Conservation (phyloP, 37 sponge, comb jelly and placozoan genomes). For the Spongia lamella region DNA sequence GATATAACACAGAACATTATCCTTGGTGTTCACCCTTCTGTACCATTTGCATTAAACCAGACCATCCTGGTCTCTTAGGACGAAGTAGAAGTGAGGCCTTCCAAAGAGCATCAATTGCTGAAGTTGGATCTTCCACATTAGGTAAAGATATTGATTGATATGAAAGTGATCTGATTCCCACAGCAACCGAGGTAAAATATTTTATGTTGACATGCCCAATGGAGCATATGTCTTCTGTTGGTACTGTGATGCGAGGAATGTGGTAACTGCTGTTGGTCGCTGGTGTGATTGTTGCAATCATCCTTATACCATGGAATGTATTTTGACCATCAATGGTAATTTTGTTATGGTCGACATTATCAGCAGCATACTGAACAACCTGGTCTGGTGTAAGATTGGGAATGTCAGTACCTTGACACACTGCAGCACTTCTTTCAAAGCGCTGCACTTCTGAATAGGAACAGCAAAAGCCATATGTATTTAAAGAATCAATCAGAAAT, state of each 20-base stretch:
- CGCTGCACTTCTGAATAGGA: constrained; percentile 14
- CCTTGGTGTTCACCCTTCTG: constrained; percentile 9
- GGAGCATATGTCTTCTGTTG: neutral
- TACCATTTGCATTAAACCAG: constrained; percentile 24
- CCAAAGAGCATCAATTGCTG: neutral
- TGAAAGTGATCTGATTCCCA: neutral
- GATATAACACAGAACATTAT: too few relatives aligned
- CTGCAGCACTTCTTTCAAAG: constrained; percentile 24
- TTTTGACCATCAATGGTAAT: constrained; percentile 23
- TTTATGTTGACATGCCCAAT: constrained; percentile 9
- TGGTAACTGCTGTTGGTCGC: constrained; percentile 11
- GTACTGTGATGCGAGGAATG: constrained; percentile 15
- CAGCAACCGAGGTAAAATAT: neutral
- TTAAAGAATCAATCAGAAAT: too few relatives aligned
- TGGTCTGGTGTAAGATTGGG: constrained; percentile 19
- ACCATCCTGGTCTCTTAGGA: constrained; percentile 22
- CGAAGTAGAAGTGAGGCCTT: neutral
- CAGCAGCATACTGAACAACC: constrained; percentile 26
- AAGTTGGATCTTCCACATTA: constrained; percentile 16
- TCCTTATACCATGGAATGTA: constrained; percentile 24
- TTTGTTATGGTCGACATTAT: constrained; percentile 28
- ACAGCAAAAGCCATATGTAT: constrained; percentile 9
- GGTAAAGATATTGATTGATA: neutral
- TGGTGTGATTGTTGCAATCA: constrained; percentile 25
- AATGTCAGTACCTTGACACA: constrained; percentile 24